phyloP scores from a whole-genome alignment of 1,140 invertebrate species.

The Neomicropteryx cornuta region DNA sequence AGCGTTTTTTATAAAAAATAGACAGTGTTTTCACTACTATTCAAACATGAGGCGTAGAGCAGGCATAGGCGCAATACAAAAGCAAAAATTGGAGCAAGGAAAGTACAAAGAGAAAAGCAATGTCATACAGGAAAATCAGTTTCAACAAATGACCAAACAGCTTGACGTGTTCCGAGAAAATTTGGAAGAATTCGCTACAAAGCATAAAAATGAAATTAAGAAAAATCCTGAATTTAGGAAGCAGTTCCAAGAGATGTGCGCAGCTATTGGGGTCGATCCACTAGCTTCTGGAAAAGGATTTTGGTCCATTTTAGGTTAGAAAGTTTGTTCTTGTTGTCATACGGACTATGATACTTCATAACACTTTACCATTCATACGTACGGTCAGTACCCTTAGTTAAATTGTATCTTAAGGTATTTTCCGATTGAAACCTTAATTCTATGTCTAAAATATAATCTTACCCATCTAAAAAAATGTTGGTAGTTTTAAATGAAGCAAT shows the following conservation, averaged over 20 bases:
- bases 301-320: constrained; percentile 83
- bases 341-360: too few relatives aligned
- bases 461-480: too few relatives aligned
- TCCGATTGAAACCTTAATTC: too few relatives aligned
- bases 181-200: constrained; percentile 91
- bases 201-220: constrained; percentile 89
- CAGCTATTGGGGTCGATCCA: constrained; percentile 97
- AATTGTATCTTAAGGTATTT: too few relatives aligned
- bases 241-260: constrained; percentile 99
- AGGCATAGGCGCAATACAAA: constrained; percentile 90
- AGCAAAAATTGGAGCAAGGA: constrained; percentile 82
- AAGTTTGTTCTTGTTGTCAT: constrained; percentile 6
- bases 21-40: too few relatives aligned
- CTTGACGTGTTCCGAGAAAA: constrained; percentile 87
- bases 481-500: too few relatives aligned
- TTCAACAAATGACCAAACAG: constrained; percentile 90
- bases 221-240: constrained; percentile 89
- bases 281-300: constrained; percentile 93
- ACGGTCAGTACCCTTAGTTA: too few relatives aligned
- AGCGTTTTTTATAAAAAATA: too few relatives aligned
- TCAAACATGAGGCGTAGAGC: constrained; percentile 71
- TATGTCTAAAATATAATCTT: too few relatives aligned
- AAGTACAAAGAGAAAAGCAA: constrained; percentile 91
- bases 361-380: too few relatives aligned
- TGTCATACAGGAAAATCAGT: constrained; percentile 88